Evolutionary conservation across 1,140 invertebrate species (phyloP).

Genomic region (Octopus bimaculoides): DNA sequence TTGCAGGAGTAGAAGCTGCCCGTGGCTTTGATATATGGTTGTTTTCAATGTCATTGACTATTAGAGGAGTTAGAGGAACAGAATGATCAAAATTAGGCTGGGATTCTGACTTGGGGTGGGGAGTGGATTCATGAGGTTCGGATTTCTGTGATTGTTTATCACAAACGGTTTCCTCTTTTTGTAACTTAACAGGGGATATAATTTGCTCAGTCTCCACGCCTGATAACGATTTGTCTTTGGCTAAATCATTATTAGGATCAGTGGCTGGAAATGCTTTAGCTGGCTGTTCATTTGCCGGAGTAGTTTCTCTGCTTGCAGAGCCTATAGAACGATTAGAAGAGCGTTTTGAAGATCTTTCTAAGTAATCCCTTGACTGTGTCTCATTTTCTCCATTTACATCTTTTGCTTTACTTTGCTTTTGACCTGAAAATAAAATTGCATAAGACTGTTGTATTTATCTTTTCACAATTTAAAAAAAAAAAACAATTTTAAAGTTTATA

Average conservation of each 20-base stretch:
- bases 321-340: background rate
- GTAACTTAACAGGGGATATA: too few species aligned
- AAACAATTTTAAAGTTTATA: too few species aligned
- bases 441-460: too few species aligned
- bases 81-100: conserved; percentile 2
- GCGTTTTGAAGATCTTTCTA: background rate
- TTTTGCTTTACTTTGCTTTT: conserved; percentile 6
- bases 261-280: background rate
- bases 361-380: background rate
- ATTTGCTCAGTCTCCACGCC: background rate
- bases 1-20: conserved; percentile 9
- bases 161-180: background rate
- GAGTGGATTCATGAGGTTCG: background rate
- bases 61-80: conserved; percentile 12
- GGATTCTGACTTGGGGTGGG: background rate
- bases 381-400: conserved; percentile 5
- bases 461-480: too few species aligned
- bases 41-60: conserved; percentile 4
- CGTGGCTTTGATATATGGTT: background rate
- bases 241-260: background rate
- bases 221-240: background rate
- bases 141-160: background rate
- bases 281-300: background rate
- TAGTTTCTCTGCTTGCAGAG: background rate
- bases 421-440: background rate